Conservation (phyloP, 1,140 invertebrate species). For the Tenebrio molitor region DNA sequence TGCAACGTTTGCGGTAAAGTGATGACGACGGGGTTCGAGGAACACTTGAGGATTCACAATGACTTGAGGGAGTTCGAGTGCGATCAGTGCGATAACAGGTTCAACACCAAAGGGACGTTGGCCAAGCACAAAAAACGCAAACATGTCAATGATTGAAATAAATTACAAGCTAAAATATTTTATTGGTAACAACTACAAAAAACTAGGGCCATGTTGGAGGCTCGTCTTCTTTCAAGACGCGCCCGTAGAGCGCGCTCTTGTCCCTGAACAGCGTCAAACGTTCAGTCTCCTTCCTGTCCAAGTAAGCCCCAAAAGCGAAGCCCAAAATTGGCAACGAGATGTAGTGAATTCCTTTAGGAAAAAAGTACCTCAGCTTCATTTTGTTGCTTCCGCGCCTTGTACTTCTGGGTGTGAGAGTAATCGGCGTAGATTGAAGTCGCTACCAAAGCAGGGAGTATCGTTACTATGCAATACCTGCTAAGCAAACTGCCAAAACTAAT, state of each 20-base stretch:
- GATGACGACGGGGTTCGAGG: conserved; percentile 58
- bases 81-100: conserved; percentile 57
- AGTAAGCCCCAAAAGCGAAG: conserved; percentile 72
- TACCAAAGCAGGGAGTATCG: conserved; percentile 75
- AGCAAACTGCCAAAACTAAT: conserved; percentile 65
- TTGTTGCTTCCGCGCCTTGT: conserved; percentile 71
- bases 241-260: conserved; percentile 81
- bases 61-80: conserved; percentile 63
- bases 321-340: conserved; percentile 70
- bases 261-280: conserved; percentile 81
- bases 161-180: conserved; percentile 18
- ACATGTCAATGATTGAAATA: conserved; percentile 51
- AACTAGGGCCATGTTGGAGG: conserved; percentile 78
- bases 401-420: conserved; percentile 77
- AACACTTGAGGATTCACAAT: conserved; percentile 61
- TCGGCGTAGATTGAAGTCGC: conserved; percentile 75
- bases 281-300: conserved; percentile 78
- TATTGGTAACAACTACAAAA: conserved; percentile 59
- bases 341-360: conserved; percentile 62
- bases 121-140: conserved; percentile 62
- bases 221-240: conserved; percentile 74
- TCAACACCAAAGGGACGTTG: conserved; percentile 61
- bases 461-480: conserved; percentile 72
- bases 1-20: conserved; percentile 62
- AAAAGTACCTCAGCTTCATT: conserved; percentile 67